A percentile compares a stretch with the other conserved stretches of the same genome.
These are phyloP conservation scores for Siderastrea radians DNA, from an alignment of 92 coral and sea anemone species.

Conservation along the genomic window DNA sequence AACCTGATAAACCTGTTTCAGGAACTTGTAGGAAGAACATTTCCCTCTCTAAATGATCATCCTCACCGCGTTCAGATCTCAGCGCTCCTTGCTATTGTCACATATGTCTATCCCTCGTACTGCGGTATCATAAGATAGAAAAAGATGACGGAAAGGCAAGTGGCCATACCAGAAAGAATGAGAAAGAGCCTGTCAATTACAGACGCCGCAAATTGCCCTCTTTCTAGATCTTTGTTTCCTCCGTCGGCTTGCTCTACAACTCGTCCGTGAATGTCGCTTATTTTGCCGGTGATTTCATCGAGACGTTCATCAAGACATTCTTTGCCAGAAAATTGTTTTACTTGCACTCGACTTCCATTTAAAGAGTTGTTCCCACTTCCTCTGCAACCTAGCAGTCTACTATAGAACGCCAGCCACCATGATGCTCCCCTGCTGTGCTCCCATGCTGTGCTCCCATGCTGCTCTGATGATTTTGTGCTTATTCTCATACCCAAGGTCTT, in stretches of 20 bases:
- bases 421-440: too few relatives aligned
- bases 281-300: constrained; percentile 63
- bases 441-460: background rate
- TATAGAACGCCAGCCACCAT: background rate
- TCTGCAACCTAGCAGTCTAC: background rate
- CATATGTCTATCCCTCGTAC: background rate
- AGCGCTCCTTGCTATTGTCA: background rate
- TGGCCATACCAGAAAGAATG: constrained; percentile 61
- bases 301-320: constrained; percentile 68
- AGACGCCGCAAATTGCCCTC: constrained; percentile 92
- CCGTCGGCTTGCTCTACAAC: constrained; percentile 39
- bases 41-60: background rate
- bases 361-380: background rate
- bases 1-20: too few relatives aligned
- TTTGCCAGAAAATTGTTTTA: background rate
- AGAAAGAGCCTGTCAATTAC: constrained; percentile 90
- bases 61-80: too few relatives aligned
- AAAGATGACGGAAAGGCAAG: constrained; percentile 69
- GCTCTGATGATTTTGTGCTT: background rate
- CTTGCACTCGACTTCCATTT: constrained; percentile 22
- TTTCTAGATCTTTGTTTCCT: constrained; percentile 48
- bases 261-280: constrained; percentile 61
- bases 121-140: constrained; percentile 89
- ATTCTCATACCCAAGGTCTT: constrained; percentile 61
- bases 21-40: too few relatives aligned